These are phyloP conservation scores for Cyanocitta stelleri DNA, from an alignment of 2,113 vertebrate genomes.

Conservation along the genomic window DNA sequence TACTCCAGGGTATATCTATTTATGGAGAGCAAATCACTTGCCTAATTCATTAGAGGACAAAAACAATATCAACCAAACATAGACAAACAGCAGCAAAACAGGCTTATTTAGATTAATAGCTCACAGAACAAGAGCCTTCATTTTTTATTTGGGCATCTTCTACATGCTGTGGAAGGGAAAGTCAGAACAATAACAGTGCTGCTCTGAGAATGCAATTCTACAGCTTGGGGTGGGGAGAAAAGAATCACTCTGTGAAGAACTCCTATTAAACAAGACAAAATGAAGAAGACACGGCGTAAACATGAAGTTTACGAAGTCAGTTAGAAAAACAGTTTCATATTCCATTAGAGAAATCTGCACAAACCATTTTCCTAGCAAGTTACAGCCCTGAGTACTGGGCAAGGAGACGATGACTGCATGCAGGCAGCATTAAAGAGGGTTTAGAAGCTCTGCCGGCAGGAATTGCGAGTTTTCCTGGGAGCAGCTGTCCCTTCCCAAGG, in stretches of 20 bases:
- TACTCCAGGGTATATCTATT: not conserved
- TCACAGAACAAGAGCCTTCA: not conserved
- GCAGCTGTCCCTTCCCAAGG: not conserved
- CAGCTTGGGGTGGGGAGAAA: not conserved
- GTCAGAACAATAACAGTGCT: not conserved
- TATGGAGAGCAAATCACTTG: not conserved
- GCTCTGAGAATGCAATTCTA: not conserved
- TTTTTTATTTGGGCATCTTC: not conserved
- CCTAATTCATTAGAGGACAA: not conserved
- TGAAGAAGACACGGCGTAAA: rapidly evolving
- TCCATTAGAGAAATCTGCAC: not conserved
- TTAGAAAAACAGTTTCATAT: not conserved
- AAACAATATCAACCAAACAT: not conserved
- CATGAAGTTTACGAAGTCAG: not conserved
- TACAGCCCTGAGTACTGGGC: not conserved
- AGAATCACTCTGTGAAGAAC: not conserved
- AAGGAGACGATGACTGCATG: not conserved
- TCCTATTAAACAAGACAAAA: not conserved
- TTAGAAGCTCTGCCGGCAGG: not conserved
- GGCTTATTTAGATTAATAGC: not conserved
- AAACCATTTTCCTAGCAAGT: not conserved
- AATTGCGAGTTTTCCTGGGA: rapidly evolving
- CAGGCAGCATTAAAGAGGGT: not conserved
- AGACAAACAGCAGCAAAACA: not conserved
- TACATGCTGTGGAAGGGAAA: not conserved